A percentile compares a stretch with the other conserved stretches of the same genome.
Evolutionary conservation across 2,797 vertebrate species (phyloP).

Genomic region (Pangasius sanitwongsei): DNA sequence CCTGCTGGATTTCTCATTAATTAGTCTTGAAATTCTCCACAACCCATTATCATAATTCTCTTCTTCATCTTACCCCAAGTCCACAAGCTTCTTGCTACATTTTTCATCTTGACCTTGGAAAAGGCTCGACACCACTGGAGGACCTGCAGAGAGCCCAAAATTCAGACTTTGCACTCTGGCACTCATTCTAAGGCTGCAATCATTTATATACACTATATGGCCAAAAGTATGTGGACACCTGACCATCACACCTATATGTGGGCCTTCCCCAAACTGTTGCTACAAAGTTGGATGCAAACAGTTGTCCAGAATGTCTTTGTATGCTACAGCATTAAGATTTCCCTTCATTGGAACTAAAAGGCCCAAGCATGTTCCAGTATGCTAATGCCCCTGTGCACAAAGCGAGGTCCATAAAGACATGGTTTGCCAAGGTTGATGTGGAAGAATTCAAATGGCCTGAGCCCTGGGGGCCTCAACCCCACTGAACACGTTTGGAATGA

Average conservation of each 20-base stretch:
- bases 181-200: neutral
- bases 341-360: neutral
- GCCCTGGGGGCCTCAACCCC: neutral
- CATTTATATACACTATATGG: neutral
- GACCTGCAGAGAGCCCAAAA: conserved; percentile 58
- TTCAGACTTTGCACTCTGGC: neutral
- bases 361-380: neutral
- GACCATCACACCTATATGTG: neutral
- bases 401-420: neutral
- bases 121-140: conserved; percentile 69
- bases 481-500: neutral
- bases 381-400: neutral
- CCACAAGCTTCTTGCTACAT: conserved; percentile 74
- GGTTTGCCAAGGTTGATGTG: neutral
- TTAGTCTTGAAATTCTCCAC: neutral
- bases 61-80: conserved; percentile 77
- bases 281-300: neutral
- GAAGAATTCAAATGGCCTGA: neutral
- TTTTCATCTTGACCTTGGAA: conserved; percentile 74
- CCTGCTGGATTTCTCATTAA: neutral
- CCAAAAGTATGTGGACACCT: neutral
- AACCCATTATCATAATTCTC: neutral
- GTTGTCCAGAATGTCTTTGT: neutral
- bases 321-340: neutral
- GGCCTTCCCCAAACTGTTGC: neutral